Conservation (phyloP, 2,113 vertebrate genomes). For the Heterochromis multidens region DNA sequence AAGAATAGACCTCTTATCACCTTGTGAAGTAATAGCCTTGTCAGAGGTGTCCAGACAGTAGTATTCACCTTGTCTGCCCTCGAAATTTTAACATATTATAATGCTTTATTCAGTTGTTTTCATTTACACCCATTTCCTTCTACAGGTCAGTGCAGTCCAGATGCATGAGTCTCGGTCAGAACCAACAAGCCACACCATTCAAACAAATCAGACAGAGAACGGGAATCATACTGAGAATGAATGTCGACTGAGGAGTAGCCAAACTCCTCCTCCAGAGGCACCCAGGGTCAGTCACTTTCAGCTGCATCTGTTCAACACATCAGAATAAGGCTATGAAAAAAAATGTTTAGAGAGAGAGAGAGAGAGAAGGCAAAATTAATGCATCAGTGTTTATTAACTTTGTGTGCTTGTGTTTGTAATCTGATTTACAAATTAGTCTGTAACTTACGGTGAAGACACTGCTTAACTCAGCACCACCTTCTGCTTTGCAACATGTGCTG, state of each 20-base stretch:
- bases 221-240: slow-evolving; percentile 63
- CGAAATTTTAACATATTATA: neutral
- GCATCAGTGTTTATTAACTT: neutral
- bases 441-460: neutral
- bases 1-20: neutral
- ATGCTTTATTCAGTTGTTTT: neutral
- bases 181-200: slow-evolving; percentile 69
- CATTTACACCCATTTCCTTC: neutral
- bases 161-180: slow-evolving; percentile 81
- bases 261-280: slow-evolving; percentile 61
- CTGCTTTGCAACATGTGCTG: neutral
- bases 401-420: neutral
- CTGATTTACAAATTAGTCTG: neutral
- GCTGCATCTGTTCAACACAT: neutral
- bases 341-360: too few species aligned
- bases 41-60: neutral
- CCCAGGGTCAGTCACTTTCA: slow-evolving; percentile 56
- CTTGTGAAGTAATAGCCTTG: neutral
- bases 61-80: neutral
- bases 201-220: slow-evolving; percentile 66
- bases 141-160: slow-evolving; percentile 70
- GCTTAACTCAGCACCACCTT: too few species aligned
- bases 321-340: too few species aligned
- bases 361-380: neutral
- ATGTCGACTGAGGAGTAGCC: slow-evolving; percentile 62